Percentiles rank a stretch among this genome's conserved stretches.
These are phyloP conservation scores for Holothuria glaberrima DNA, from an alignment of 35 echinoderm and acorn worm genomes.

Conservation along the genomic window DNA sequence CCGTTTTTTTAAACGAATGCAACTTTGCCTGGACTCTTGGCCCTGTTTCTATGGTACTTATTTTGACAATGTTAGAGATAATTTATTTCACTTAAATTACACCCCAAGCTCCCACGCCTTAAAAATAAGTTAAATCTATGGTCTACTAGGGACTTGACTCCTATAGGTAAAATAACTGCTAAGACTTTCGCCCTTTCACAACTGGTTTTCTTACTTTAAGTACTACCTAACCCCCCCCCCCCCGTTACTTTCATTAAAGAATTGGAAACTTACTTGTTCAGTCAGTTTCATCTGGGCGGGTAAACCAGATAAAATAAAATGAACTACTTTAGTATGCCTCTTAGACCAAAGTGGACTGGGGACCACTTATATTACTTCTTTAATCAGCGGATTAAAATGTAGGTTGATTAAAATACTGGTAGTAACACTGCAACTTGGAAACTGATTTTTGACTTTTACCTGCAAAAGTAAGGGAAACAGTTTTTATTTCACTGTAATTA, in stretches of 20 bases:
- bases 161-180: neutral
- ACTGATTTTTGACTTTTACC: conserved; percentile 2
- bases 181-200: conserved; percentile 13
- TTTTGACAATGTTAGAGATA: neutral
- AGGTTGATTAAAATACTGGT: neutral
- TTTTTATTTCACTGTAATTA: conserved; percentile 16
- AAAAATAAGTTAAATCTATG: conserved; percentile 5
- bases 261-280: neutral
- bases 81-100: neutral
- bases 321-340: neutral
- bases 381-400: conserved; percentile 5
- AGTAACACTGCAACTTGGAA: neutral
- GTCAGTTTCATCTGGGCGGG: neutral
- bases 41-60: neutral
- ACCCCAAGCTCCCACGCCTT: neutral
- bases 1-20: neutral
- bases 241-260: neutral
- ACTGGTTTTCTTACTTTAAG: conserved; percentile 16
- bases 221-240: conserved; percentile 9
- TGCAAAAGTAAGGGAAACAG: neutral
- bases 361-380: neutral
- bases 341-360: neutral
- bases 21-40: neutral
- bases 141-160: neutral
- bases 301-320: conserved; percentile 14